phyloP scores from a whole-genome alignment of 2,797 vertebrate genomes.

The Pempheris klunzingeri region DNA sequence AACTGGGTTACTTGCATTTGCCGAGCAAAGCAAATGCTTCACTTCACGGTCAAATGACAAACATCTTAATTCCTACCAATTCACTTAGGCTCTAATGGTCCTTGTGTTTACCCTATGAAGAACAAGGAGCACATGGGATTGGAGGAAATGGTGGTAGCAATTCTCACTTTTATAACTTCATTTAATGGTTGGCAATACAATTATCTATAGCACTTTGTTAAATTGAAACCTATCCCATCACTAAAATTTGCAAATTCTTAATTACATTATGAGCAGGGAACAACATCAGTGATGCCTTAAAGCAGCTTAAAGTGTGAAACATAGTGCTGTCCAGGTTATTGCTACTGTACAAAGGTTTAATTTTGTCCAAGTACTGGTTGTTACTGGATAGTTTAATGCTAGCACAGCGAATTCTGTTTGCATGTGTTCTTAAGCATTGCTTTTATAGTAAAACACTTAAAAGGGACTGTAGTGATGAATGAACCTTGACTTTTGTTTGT shows the following conservation, averaged over 20 bases:
- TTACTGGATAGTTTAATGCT: neutral
- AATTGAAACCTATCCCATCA: constrained; percentile 41
- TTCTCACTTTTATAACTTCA: constrained; percentile 37
- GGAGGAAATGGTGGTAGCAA: constrained; percentile 6
- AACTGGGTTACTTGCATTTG: constrained; percentile 28
- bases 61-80: constrained; percentile 54
- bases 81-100: constrained; percentile 38
- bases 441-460: neutral
- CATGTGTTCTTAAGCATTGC: neutral
- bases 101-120: constrained; percentile 37
- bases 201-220: constrained; percentile 39
- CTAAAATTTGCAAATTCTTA: constrained; percentile 46
- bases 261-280: constrained; percentile 34
- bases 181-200: constrained; percentile 47
- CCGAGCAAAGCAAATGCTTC: constrained; percentile 39
- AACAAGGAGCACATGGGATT: constrained; percentile 35
- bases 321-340: constrained; percentile 11
- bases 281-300: constrained; percentile 13
- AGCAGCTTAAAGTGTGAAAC: constrained; percentile 38
- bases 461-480: neutral
- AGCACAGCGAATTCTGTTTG: neutral
- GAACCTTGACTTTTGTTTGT: no score
- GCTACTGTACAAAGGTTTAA: constrained; percentile 20
- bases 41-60: constrained; percentile 49
- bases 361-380: constrained; percentile 10